A percentile compares a stretch with the other conserved stretches of the same genome.
Evolutionary conservation across 2,888 invertebrate genomes (phyloP).

Genomic region (Himalopsyche tibetana): DNA sequence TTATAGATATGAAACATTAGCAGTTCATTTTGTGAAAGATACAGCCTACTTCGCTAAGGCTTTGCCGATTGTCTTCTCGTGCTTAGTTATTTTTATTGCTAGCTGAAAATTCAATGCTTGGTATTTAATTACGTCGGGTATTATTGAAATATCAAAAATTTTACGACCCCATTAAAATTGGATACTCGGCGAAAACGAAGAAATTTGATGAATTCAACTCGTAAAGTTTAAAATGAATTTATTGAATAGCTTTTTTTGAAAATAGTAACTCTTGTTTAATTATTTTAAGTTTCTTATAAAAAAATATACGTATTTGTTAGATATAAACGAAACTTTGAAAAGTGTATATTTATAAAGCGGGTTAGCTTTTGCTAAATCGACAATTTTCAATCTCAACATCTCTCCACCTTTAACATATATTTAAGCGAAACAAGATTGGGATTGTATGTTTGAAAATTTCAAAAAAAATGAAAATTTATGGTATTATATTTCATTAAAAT

Average conservation of each 20-base stretch:
- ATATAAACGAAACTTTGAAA: no score
- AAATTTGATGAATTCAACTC: neutral
- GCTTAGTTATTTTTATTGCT: slow-evolving; percentile 12
- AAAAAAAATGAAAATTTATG: no score
- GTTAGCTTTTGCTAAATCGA: no score
- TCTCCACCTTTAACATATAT: no score
- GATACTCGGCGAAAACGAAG: neutral
- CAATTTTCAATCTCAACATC: no score
- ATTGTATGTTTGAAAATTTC: no score
- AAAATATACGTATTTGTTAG: no score
- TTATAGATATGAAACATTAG: slow-evolving; percentile 30
- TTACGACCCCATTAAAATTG: slow-evolving; percentile 11
- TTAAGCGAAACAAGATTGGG: no score
- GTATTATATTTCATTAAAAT: no score
- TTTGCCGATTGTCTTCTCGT: slow-evolving; percentile 20
- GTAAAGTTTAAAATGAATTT: slow-evolving; percentile 1
- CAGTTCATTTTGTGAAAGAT: slow-evolving; percentile 14
- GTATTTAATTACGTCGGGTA: slow-evolving; percentile 5
- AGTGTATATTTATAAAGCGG: no score
- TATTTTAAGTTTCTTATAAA: no score
- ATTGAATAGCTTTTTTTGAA: slow-evolving; percentile 1
- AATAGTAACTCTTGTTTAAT: neutral
- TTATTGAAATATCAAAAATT: slow-evolving; percentile 22
- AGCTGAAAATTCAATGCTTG: slow-evolving; percentile 14
- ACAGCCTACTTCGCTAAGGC: slow-evolving; percentile 23